Conservation (phyloP, 2,113 vertebrate genomes). For the Corythornis vintsioides region DNA sequence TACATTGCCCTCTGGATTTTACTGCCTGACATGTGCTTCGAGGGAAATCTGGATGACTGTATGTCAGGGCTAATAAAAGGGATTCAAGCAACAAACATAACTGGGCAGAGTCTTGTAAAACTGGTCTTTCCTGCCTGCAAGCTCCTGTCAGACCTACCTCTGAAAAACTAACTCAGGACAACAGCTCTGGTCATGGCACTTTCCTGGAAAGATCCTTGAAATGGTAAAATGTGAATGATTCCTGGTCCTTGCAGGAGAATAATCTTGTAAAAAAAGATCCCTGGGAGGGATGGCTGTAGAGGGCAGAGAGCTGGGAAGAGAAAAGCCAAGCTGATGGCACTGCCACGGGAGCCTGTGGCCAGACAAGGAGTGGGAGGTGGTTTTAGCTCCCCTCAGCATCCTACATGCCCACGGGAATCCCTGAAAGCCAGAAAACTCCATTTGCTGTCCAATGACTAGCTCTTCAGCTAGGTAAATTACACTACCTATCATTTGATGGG, state of each 20-base stretch:
- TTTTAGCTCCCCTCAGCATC: not conserved
- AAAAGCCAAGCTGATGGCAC: not conserved
- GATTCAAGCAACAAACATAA: conserved; percentile 11
- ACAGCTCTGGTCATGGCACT: not conserved
- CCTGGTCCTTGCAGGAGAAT: not conserved
- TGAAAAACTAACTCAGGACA: not conserved
- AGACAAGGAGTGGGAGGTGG: not conserved
- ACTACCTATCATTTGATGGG: conserved; percentile 9
- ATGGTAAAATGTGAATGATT: not conserved
- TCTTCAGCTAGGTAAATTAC: conserved; percentile 25
- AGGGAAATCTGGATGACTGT: conserved; percentile 28
- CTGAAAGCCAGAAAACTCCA: not conserved
- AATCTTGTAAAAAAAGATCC: not conserved
- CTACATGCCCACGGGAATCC: not conserved
- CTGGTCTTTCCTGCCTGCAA: conserved; percentile 43
- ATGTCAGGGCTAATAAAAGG: conserved; percentile 30
- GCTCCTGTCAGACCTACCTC: not conserved
- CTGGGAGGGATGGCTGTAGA: not conserved
- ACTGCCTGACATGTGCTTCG: not conserved
- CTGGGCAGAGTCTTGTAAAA: conserved; percentile 8
- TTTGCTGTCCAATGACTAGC: not conserved
- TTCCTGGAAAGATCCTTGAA: not conserved
- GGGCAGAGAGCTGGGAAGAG: not conserved
- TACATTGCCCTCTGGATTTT: not conserved
- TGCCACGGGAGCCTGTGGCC: not conserved